A percentile compares a stretch with the other conserved stretches of the same genome.
Evolutionary conservation across 2,113 vertebrate species (phyloP).

Genomic region (Elephantulus edwardii): DNA sequence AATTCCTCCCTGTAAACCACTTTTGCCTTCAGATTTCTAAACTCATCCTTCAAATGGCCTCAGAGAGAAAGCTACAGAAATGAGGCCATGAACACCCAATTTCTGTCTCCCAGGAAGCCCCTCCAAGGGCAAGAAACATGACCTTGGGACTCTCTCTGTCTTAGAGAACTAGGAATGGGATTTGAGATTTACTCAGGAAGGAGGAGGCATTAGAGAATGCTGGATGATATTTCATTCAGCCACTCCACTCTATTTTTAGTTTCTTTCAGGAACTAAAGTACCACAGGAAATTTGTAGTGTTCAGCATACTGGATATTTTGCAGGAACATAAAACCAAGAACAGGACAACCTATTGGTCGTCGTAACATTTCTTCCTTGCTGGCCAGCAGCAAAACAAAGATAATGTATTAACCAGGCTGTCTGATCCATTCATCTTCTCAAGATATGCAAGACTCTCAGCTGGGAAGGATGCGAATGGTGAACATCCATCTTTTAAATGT

Average conservation of each 20-base stretch:
- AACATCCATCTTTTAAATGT: slow-evolving; percentile 65
- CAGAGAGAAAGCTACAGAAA: not conserved
- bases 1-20: slow-evolving; percentile 12
- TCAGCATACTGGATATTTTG: slow-evolving; percentile 31
- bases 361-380: slow-evolving; percentile 10
- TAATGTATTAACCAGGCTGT: slow-evolving; percentile 54
- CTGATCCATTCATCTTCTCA: slow-evolving; percentile 53
- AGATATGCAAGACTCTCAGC: slow-evolving; percentile 38
- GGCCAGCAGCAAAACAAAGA: slow-evolving; percentile 58
- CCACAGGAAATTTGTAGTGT: not conserved
- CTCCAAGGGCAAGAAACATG: not conserved
- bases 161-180: not conserved
- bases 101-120: not conserved
- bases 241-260: slow-evolving; percentile 46
- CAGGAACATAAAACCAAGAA: slow-evolving; percentile 48
- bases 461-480: slow-evolving; percentile 19
- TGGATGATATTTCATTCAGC: slow-evolving; percentile 19
- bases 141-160: not conserved
- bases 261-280: slow-evolving; percentile 35
- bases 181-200: slow-evolving; percentile 20
- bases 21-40: slow-evolving; percentile 6
- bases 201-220: not conserved
- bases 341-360: not conserved
- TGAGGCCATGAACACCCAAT: not conserved
- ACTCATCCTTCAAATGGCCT: not conserved